These are phyloP conservation scores for Sebastes fasciatus DNA, from an alignment of 2,113 vertebrate species.

Conservation along the genomic window DNA sequence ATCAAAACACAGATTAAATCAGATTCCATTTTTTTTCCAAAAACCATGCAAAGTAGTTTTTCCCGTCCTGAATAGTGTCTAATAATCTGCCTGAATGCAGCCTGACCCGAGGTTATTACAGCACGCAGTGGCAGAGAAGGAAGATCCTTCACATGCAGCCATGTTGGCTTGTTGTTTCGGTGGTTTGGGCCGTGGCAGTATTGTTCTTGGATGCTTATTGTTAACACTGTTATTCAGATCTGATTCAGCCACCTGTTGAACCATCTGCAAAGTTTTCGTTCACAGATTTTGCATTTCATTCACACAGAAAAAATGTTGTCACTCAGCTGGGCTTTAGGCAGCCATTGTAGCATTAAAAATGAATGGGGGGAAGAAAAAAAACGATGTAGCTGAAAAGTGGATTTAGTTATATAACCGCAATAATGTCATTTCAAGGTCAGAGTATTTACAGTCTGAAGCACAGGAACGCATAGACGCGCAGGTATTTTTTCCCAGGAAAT, in stretches of 20 bases:
- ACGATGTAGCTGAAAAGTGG: not conserved
- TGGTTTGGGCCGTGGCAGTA: not conserved
- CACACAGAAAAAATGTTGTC: too few relatives aligned
- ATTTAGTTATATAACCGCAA: not conserved
- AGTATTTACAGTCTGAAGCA: not conserved
- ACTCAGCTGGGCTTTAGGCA: not conserved
- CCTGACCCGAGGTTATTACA: not conserved
- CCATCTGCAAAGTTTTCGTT: not conserved
- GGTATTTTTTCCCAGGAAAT: constrained; percentile 24
- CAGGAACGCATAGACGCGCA: not conserved
- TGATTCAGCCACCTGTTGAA: constrained; percentile 25
- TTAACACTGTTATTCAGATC: not conserved
- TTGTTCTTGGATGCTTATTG: not conserved
- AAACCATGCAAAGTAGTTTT: not conserved
- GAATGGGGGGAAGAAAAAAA: not conserved
- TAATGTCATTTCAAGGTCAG: constrained; percentile 16
- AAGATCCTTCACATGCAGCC: not conserved
- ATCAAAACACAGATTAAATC: not conserved
- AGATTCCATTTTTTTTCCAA: not conserved
- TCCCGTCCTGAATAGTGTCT: not conserved
- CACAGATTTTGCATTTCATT: not conserved
- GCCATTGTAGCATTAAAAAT: not conserved
- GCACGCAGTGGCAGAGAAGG: not conserved
- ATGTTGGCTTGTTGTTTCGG: not conserved
- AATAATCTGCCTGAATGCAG: not conserved